These are phyloP conservation scores for Centropristis striata DNA, from an alignment of 2,113 vertebrate species.

Conservation along the genomic window DNA sequence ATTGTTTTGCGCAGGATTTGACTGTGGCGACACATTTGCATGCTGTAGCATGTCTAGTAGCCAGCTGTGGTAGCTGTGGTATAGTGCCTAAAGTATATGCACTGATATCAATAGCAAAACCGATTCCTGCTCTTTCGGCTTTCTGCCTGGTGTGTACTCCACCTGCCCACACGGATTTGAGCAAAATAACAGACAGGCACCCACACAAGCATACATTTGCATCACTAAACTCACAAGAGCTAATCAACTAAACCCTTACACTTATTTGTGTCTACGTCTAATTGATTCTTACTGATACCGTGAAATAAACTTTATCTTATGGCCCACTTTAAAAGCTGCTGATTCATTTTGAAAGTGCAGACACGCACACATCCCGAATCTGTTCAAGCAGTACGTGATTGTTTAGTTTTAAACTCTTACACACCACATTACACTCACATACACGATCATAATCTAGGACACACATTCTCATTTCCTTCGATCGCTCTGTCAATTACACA, in stretches of 20 bases:
- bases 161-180: slow-evolving; percentile 67
- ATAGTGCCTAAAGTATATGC: neutral
- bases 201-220: slow-evolving; percentile 40
- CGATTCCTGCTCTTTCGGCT: slow-evolving; percentile 1
- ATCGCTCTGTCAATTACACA: slow-evolving; percentile 76
- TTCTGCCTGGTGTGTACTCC: slow-evolving; percentile 33
- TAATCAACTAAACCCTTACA: slow-evolving; percentile 10
- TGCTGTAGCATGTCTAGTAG: neutral
- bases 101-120: slow-evolving; percentile 8
- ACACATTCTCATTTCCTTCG: slow-evolving; percentile 53
- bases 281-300: neutral
- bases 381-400: neutral
- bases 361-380: neutral
- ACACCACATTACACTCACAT: slow-evolving; percentile 40
- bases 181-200: slow-evolving; percentile 26
- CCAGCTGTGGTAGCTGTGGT: neutral
- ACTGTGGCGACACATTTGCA: slow-evolving; percentile 10
- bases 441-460: slow-evolving; percentile 56
- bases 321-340: neutral
- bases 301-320: slow-evolving; percentile 13
- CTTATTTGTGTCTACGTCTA: neutral
- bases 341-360: neutral
- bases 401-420: slow-evolving; percentile 51
- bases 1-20: too few species aligned
- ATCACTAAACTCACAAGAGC: slow-evolving; percentile 15